Base-by-base conservation (phyloP, 2,888 invertebrate species). In the Drosophila buzzatii region DNA sequence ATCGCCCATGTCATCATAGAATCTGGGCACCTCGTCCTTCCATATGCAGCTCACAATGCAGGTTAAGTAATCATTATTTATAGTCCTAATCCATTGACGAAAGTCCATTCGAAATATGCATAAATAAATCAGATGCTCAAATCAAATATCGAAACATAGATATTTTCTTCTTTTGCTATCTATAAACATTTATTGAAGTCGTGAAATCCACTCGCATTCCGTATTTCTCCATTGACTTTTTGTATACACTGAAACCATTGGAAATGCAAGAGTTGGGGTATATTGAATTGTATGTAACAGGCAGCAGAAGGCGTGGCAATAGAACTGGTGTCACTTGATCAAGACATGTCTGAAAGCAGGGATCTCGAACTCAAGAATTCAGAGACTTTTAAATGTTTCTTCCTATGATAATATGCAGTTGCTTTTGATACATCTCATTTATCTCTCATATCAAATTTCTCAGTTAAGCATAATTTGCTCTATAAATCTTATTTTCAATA, bases 131-230 rank as follows among this genome's bases (percentile, higher is more conserved):
- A 33, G 33, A 2, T 33, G 49, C 49, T 12, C 49, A 33, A 33
- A 51, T 51, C 49, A 51, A 51, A 51, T 51, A 51, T 51, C 49
- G 33, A n/a, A 51, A 33, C 49, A 33, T 51, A 51, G 49, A 51
- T 33, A 33, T 33, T 2, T 27, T 9, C n/a, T 12, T 33, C 33
- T 27, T 27, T 4, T 23, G 23, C 23, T 23, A 23, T n/a, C 18
- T 49, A 31, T n/a, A 49, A 31, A 33, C 49, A 49, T n/a, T 33
- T 33, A 49, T 49, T 49, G 49, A 12, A 33, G n/a, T 31, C 12
- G 12, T 49, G 49, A 49, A 18, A 31, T 49, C 31, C n/a, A 31
- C n/a, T n/a, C 49, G 12, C 3, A 10, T 31, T 6, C 4, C 49
- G 31, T n/a, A 51, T 7, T 18, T 12, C 33, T 51, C 49, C n/a